Base-by-base conservation (phyloP, 2,797 vertebrate species). In the Poliocrania exsul region DNA sequence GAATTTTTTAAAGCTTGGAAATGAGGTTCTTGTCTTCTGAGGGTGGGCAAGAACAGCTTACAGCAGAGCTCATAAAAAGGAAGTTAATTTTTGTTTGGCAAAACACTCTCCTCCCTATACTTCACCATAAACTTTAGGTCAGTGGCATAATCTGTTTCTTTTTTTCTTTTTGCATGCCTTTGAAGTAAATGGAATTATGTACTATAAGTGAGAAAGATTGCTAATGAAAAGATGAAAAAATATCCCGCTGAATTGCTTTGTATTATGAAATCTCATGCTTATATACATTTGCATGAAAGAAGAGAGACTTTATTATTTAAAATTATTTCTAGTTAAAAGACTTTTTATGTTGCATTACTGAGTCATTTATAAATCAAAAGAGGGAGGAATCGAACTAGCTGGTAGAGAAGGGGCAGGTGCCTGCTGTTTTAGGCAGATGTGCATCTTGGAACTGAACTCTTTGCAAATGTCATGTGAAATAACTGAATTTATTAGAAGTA, bases 381-480 rank as follows among this genome's bases (percentile, higher is more conserved):
- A 2, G 6, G 17, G 15, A 85, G 29, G 66, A 90, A 42, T 71
- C 60, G n/a, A 57, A 60, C 25, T 74, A 78, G 25, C 9, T 21
- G 13, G 10, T 71, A 71, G 42, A 81, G 18, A 53, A 81, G 83
- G 49, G 37, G 37, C 40, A 86, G 53, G 23, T 80, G 40, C 18
- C 92, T 89, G 60, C 71, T 56, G 20, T 58, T 81, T 38, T 6
- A 60, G 61, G 53, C 75, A 86, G 71, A 78, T 60, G n/a, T 40
- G 14, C 51, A 18, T 80, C 33, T 91, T 21, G 8, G 50, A 85
- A 80, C 38, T 23, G 49, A 95, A 73, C 33, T 77, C 51, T 44
- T 84, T 74, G 20, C 54, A 81, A 71, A 83, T 81, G 40, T 67
- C 72, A 67, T 31, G 21, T 88, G 72, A 67, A 94, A 86, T 57